Conservation (phyloP, 2,113 vertebrate genomes). For the Cyanoliseus patagonus region DNA sequence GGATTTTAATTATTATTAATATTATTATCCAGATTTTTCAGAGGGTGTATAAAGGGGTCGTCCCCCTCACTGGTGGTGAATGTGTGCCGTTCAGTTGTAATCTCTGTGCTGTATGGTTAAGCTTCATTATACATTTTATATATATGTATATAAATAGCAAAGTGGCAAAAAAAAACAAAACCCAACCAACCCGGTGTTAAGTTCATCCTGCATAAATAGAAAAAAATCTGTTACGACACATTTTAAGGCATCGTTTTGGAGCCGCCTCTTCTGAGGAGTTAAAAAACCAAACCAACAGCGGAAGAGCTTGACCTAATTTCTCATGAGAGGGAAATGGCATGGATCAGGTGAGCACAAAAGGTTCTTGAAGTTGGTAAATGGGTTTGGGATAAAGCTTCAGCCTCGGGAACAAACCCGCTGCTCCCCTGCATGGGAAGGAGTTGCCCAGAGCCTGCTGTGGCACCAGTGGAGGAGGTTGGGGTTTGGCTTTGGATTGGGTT, state of each 20-base stretch:
- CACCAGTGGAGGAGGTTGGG: not conserved
- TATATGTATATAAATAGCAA: constrained; percentile 83
- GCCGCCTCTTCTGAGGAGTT: constrained; percentile 73
- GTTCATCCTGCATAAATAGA: constrained; percentile 80
- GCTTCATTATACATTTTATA: constrained; percentile 86
- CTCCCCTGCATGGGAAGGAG: not conserved
- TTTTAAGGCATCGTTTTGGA: constrained; percentile 76
- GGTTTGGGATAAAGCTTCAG: constrained; percentile 4
- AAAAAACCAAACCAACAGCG: constrained; percentile 6
- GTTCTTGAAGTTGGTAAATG: constrained; percentile 66
- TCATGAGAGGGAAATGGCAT: constrained; percentile 63
- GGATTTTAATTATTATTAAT: constrained; percentile 86
- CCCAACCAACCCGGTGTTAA: constrained; percentile 68
- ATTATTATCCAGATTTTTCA: constrained; percentile 84
- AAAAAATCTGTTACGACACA: constrained; percentile 67
- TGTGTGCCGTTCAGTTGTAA: constrained; percentile 88
- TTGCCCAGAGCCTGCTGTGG: not conserved
- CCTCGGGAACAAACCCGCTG: not conserved
- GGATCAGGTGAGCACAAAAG: constrained; percentile 72
- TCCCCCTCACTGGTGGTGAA: constrained; percentile 88
- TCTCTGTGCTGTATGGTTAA: constrained; percentile 87
- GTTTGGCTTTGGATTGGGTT: not conserved
- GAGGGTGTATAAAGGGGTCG: constrained; percentile 79
- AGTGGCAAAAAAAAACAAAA: constrained; percentile 79
- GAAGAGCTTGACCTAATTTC: constrained; percentile 71